A percentile compares a stretch with the other conserved stretches of the same genome.
Evolutionary conservation across 2,797 vertebrate species (phyloP).

Genomic region (Phataginus tricuspis): DNA sequence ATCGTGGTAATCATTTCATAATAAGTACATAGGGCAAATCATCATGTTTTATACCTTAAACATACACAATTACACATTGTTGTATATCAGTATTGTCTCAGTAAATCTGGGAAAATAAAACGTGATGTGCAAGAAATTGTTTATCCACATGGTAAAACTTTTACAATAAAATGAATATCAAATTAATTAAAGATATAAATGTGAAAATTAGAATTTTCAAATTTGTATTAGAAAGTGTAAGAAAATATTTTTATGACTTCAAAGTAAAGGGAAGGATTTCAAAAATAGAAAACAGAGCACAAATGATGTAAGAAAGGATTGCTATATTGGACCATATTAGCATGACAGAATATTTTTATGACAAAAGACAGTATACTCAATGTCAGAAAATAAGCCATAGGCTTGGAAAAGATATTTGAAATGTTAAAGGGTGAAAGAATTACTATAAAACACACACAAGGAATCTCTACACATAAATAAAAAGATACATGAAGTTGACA

Average conservation of each 20-base stretch:
- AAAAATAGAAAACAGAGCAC: background rate
- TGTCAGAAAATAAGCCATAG: background rate
- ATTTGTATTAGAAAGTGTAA: background rate
- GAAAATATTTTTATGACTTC: background rate
- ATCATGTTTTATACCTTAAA: background rate
- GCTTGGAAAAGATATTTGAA: background rate
- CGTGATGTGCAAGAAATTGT: background rate
- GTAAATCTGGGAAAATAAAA: background rate
- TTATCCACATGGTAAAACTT: background rate
- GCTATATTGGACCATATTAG: background rate
- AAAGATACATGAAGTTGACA: background rate
- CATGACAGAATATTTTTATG: background rate
- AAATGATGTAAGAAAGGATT: background rate
- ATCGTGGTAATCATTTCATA: background rate
- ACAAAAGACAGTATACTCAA: background rate
- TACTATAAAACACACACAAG: background rate
- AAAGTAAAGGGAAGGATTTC: background rate
- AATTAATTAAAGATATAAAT: background rate
- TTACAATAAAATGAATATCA: background rate
- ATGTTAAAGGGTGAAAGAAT: background rate
- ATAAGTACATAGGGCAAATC: background rate
- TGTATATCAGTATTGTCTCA: background rate
- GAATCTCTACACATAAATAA: background rate
- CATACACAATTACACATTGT: too few relatives aligned
- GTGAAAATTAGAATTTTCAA: background rate